Evolutionary conservation across 2,888 invertebrate species (phyloP).

Genomic region (Pheosia tremula): DNA sequence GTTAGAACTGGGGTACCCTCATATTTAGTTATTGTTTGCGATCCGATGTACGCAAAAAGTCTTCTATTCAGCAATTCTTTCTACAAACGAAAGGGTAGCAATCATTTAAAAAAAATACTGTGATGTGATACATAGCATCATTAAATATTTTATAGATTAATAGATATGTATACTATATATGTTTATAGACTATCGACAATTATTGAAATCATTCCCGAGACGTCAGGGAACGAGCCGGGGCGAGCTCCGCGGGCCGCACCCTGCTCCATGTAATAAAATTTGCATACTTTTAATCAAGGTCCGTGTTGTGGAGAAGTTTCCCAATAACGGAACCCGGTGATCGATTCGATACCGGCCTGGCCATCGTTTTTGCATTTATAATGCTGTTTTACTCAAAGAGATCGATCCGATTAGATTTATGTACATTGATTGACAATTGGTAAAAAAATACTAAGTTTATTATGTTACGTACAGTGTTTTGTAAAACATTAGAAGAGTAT

Average conservation of each 20-base stretch:
- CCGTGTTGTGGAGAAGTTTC: slow-evolving; percentile 85
- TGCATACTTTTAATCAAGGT: slow-evolving; percentile 86
- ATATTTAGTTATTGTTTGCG: too few relatives aligned
- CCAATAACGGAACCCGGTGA: slow-evolving; percentile 82
- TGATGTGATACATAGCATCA: too few relatives aligned
- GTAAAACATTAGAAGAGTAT: too few relatives aligned
- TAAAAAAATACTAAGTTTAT: not conserved
- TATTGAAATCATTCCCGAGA: slow-evolving; percentile 52
- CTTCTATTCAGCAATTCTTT: too few relatives aligned
- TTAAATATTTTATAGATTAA: too few relatives aligned
- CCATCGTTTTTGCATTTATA: slow-evolving; percentile 64
- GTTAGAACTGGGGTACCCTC: too few relatives aligned
- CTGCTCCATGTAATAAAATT: slow-evolving; percentile 83
- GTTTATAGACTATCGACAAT: slow-evolving; percentile 39
- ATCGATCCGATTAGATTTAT: slow-evolving; percentile 4
- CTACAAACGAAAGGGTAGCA: too few relatives aligned
- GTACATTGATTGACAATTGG: not conserved
- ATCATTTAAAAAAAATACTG: not conserved
- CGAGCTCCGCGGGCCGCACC: slow-evolving; percentile 52
- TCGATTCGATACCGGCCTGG: slow-evolving; percentile 71
- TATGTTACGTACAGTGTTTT: too few relatives aligned
- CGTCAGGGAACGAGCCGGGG: slow-evolving; percentile 52
- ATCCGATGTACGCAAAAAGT: too few relatives aligned
- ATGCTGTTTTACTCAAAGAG: slow-evolving; percentile 24
- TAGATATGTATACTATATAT: not conserved